Evolutionary conservation across 2,797 vertebrate species (phyloP), one percentile per base, ranked within the genome.

Genomic region (Trachops cirrhosus): DNA sequence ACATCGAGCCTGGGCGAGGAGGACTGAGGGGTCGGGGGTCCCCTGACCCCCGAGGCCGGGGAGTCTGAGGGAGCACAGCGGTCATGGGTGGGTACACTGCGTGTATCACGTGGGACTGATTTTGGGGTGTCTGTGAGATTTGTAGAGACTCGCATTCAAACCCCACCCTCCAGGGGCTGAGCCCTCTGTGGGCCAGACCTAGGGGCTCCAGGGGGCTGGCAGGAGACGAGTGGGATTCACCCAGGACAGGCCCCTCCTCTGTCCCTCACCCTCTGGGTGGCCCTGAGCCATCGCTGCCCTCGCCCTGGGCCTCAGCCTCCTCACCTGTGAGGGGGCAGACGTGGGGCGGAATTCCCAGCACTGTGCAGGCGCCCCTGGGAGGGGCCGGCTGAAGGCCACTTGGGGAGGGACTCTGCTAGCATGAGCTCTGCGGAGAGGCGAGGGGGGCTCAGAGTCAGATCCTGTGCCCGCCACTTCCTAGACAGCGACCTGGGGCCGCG

Each of bases 11-110:
- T 18, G 3, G 18, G 24, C 21, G 9, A 44, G 50, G 11, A 2
- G 41, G 11, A 1, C 34, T 0, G 2, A 11, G 26, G 18, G 6
- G 19, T 3, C 0, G 0, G 34, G 34, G 41, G 24, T 9, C 5
- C 34, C 37, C 57, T 21, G 22, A 9, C 12, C 34, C 26, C 64
- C 0, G 0, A 24, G 11, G 11, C 73, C 24, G 0, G 6, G 29
- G 74, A 21, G 14, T 9, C 29, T 1, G 26, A 21, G 24, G 24
- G 2, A 14, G 19, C 26, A 32, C 5, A 19, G 7, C 37, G 7
- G 14, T 54, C 78, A 15, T 1, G 32, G 15, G 12, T 1, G 32
- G 16, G 19, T 29, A 21, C 12, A 19, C 2, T 32, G 2, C 6
- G 7, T 6, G 29, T 2, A 1, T n/a, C 34, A 19, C 29, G 34